Base-by-base conservation (phyloP, 1,140 invertebrate genomes). In the Pseudomyrmex pallidus region DNA sequence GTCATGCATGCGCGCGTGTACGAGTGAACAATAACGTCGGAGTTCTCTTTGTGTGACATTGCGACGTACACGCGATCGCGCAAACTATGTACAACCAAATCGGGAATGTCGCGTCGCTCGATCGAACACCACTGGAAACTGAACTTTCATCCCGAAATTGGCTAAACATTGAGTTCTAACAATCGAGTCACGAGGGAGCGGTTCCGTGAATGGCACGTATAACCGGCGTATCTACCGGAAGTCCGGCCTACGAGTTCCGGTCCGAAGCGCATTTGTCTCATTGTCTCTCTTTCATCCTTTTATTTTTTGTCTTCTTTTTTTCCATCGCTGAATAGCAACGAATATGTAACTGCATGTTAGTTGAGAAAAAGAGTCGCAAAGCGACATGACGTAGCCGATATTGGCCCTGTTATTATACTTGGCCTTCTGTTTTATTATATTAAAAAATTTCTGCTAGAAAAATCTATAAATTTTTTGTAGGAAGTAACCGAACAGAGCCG, bases 211-310 rank as follows among this genome's bases (percentile, higher is more conserved):
- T 92, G 87, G 87, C 85, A 90, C 84, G 86, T 91, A 91, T 89
- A 93, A 90, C 90, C 86, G 85, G 88, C 92, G 90, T 94, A 94
- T 94, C 93, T 93, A 91, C 91, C 91, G 93, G 93, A 94, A 94
- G 93, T 94, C 93, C 93, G 93, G 92, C 93, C 93, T 93, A 94
- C 93, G 91, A 92, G 93, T 94, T 94, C 93, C 93, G 92, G 93
- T 87, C 88, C 76, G 83, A 85, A 68, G 85, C 87, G 83, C 78
- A 87, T 83, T 92, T 84, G 89, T 90, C 87, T 91, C 89, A 77
- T 88, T 88, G 83, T 88, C 77, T 90, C 83, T 61, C n/a, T 52
- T 73, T 83, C 64, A 67, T 86, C 67, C 82, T 77, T 46, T 83
- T 87, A 35, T 35, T 35, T 57, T 66, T 76, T 64, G 63, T 86